These are phyloP conservation scores for Montipora sp. DNA, from an alignment of 64 coral and sea anemone species.

Conservation along the genomic window DNA sequence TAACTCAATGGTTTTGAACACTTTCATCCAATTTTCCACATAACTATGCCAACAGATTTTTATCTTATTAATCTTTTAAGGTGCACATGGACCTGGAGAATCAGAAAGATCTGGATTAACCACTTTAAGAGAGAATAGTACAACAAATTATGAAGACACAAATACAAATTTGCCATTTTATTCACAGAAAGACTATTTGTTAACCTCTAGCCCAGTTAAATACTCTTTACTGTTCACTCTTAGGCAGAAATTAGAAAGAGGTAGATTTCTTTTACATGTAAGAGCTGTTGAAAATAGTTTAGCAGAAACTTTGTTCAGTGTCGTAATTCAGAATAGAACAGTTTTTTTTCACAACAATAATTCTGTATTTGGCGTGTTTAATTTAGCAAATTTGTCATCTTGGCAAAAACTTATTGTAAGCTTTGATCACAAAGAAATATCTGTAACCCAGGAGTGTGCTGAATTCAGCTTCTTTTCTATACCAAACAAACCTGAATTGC, in stretches of 20 bases:
- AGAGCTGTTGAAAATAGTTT: constrained; percentile 13
- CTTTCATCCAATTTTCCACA: no score
- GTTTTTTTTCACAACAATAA: constrained; percentile 1
- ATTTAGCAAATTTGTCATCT: constrained; percentile 21
- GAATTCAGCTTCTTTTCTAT: constrained; percentile 43
- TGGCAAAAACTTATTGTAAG: constrained; percentile 41
- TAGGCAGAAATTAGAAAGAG: constrained; percentile 9
- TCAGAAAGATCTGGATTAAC: not conserved
- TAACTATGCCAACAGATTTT: no score
- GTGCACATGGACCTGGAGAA: not conserved
- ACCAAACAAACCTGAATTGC: constrained; percentile 31
- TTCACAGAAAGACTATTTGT: constrained; percentile 38
- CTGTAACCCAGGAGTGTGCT: constrained; percentile 26
- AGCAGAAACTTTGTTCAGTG: constrained; percentile 1
- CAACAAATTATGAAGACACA: not conserved
- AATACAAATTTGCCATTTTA: constrained; percentile 16
- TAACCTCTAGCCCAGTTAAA: not conserved
- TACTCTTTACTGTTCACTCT: constrained; percentile 27
- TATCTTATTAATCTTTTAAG: not conserved
- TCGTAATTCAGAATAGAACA: constrained; percentile 41
- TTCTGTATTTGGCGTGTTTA: constrained; percentile 36
- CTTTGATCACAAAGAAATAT: constrained; percentile 41
- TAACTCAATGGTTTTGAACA: no score
- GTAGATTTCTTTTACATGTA: constrained; percentile 24
- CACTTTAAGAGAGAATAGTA: not conserved